Evolutionary conservation across 2,797 vertebrate species (phyloP), one percentile per base, ranked within the genome.

Genomic region (Cichlasoma orientale): DNA sequence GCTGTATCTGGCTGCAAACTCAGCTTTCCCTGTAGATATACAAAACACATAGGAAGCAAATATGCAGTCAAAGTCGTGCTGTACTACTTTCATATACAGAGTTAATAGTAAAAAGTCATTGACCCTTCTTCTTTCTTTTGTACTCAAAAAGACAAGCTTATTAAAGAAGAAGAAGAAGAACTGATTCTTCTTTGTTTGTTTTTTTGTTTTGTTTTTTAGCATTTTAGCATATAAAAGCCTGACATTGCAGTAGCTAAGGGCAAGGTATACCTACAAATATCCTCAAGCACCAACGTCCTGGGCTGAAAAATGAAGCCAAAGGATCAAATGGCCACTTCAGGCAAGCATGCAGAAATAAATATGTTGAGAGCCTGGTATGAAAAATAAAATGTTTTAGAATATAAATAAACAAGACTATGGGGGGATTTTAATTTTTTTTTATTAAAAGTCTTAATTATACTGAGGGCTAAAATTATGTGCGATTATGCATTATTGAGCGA

Each of bases 191-290:
- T 6, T 16, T 16, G n/a, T 13, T 27, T 4, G 4, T 4, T 47
- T 47, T 0, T 4, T 41, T 41, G 12, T 61, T 61, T 2, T 16
- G 21, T 38, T 41, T 41, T 31, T 33, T 33, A 33, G 7, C 31
- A 36, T 68, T 68, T 50, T 7, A 29, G 25, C 0, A 47, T 50
- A 0, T 27, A 41, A 29, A 13, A 44, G 1, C 27, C 19, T 5
- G 18, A 68, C 25, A 50, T 29, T 68, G 27, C 23, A 50, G 25
- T 50, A 68, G 25, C 61, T 10, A 50, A 47, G 23, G 61, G 0
- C 41, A 50, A 47, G 2, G 41, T 29, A 29, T n/a, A 19, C 6
- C 23, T 66, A 0, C 18, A 50, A 50, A 50, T 68, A 29, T 68
- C n/a, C 41, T n/a, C 63, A 27, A 50, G 63, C 44, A 50, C 27